phyloP scores from a whole-genome alignment of 2,113 vertebrate species.

The Chloroceryle aenea region DNA sequence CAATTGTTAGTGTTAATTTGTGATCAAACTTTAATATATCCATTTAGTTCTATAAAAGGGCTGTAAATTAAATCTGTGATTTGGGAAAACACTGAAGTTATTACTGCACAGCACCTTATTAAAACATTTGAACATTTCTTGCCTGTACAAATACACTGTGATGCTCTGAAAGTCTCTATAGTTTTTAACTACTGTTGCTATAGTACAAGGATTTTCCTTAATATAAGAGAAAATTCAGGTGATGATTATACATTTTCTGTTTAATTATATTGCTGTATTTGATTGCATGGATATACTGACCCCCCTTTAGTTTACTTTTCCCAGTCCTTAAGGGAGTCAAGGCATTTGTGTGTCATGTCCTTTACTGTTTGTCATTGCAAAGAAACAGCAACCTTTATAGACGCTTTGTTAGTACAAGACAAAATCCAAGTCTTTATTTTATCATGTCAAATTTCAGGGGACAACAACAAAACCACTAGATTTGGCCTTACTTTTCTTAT shows the following conservation, averaged over 20 bases:
- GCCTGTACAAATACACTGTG: neutral
- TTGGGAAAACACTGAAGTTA: constrained; percentile 45
- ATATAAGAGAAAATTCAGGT: constrained; percentile 5
- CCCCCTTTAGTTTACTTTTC: neutral
- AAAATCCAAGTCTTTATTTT: neutral
- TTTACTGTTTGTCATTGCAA: neutral
- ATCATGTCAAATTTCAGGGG: neutral
- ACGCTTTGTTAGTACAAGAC: neutral
- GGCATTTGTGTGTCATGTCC: neutral
- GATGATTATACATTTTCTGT: neutral
- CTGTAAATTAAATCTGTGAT: constrained; percentile 65
- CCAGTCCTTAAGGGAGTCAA: neutral
- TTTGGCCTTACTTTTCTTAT: neutral
- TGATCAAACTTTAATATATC: constrained; percentile 54
- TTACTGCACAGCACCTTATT: constrained; percentile 52
- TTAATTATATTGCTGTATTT: constrained; percentile 40
- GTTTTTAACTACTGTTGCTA: neutral
- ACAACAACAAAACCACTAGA: neutral
- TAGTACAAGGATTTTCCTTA: neutral
- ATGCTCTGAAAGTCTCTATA: neutral
- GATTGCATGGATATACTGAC: neutral
- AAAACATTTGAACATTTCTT: constrained; percentile 18
- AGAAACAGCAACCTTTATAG: neutral
- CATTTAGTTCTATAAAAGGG: constrained; percentile 26
- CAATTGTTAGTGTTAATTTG: constrained; percentile 54